Evolutionary conservation across 2,113 vertebrate species (phyloP).

Genomic region (Microtus oregoni): DNA sequence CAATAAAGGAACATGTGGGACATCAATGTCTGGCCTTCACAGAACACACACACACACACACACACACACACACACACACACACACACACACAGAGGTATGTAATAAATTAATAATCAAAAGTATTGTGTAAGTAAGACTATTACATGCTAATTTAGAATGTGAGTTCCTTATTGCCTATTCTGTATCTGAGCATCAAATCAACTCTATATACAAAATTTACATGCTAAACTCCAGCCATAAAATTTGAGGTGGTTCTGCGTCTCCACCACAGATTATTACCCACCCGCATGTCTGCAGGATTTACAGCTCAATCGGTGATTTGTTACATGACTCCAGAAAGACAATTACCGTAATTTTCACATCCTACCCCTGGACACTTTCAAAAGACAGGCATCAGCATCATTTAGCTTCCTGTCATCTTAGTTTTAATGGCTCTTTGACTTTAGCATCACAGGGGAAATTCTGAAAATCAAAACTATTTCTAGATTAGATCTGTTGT

Average conservation of each 20-base stretch:
- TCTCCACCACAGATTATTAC: neutral
- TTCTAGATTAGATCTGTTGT: constrained; percentile 34
- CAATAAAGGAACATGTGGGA: neutral
- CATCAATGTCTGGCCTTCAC: neutral
- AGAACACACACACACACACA: neutral
- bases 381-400: constrained; percentile 3
- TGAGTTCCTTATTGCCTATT: neutral
- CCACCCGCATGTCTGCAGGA: neutral
- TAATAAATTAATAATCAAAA: neutral
- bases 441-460: constrained; percentile 40
- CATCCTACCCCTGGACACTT: neutral
- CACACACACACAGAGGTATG: neutral
- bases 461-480: constrained; percentile 57
- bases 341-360: neutral
- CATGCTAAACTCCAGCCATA: neutral
- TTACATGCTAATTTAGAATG: neutral
- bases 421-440: constrained; percentile 59
- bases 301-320: neutral
- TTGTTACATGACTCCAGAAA: neutral
- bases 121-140: neutral
- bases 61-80: neutral
- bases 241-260: neutral
- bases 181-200: constrained; percentile 44
- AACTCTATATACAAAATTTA: neutral
- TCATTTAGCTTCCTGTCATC: neutral